Base-by-base conservation (phyloP, 1,140 invertebrate species). In the Bombus cullumanus region DNA sequence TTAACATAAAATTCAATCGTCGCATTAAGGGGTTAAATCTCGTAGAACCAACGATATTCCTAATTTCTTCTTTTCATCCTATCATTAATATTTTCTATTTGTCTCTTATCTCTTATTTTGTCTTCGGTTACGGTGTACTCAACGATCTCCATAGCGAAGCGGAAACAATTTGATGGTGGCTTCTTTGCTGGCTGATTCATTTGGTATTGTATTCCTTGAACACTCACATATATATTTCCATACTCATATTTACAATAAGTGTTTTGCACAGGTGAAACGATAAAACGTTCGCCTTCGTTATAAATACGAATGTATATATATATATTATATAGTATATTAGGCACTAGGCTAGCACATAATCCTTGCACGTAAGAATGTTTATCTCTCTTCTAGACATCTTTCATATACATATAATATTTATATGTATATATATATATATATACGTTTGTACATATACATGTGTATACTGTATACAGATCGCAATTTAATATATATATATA, bases 121-220 rank as follows among this genome's bases (percentile, higher is more conserved):
- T 41, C 34, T 15, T 18, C 39, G 5, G 74, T 31, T 12, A 57
- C 39, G 13, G 15, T 34, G 22, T 12, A 13, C 18, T 15, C 8
- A 5, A 25, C 1, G 10, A 28, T 75, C 31, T 25, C 25, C 59
- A 15, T 15, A 41, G 68, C 34, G 37, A 37, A 34, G 53, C 39
- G 76, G 74, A 43, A 43, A 92, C 89, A 92, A 92, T 92, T 93
- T 95, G 94, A 92, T 85, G 91, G 81, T 93, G 92, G 93, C 91
- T 94, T 94, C 93, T 89, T 83, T 89, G 89, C 72, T 79, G 90
- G 89, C 85, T 68, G 79, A 83, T 86, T 84, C 77, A 69, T 74
- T 34, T 64, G 34, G 53, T 71, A 59, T 83, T 57, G 39, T 88
- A 73, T 91, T 85, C 74, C 86, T 93, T 93, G 83, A 92, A 94